These are phyloP conservation scores for Heptranchias perlo DNA, from an alignment of 2,113 vertebrate genomes.

Conservation along the genomic window DNA sequence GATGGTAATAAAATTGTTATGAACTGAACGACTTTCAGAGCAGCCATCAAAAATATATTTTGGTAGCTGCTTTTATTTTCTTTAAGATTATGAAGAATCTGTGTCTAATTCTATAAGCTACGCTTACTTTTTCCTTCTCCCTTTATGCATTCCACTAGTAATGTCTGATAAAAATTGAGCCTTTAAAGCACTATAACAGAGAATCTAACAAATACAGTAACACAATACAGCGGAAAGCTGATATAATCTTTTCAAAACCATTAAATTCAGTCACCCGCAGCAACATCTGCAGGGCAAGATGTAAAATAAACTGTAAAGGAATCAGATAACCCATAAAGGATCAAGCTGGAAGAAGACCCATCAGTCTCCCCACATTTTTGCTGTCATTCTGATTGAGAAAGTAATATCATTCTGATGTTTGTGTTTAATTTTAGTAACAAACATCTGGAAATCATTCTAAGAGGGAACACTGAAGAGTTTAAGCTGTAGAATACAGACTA, in stretches of 20 bases:
- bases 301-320: constrained; percentile 69
- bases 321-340: constrained; percentile 69
- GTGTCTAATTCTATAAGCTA: constrained; percentile 58
- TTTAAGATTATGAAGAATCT: constrained; percentile 59
- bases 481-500: constrained; percentile 41
- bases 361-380: constrained; percentile 56
- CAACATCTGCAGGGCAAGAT: constrained; percentile 68
- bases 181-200: constrained; percentile 64
- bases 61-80: constrained; percentile 60
- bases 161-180: constrained; percentile 67
- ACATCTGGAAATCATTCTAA: constrained; percentile 74
- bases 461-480: constrained; percentile 63
- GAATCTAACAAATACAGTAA: constrained; percentile 73
- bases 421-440: constrained; percentile 63
- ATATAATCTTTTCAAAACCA: constrained; percentile 78
- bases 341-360: constrained; percentile 47
- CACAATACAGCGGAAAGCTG: constrained; percentile 70
- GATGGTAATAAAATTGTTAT: constrained; percentile 70
- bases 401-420: constrained; percentile 57
- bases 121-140: constrained; percentile 55
- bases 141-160: constrained; percentile 67
- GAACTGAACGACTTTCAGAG: constrained; percentile 66
- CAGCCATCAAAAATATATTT: constrained; percentile 59
- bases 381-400: constrained; percentile 62
- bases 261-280: constrained; percentile 71